These are phyloP conservation scores for Drosophila obscura DNA, from an alignment of 1,140 invertebrate genomes.

Conservation along the genomic window DNA sequence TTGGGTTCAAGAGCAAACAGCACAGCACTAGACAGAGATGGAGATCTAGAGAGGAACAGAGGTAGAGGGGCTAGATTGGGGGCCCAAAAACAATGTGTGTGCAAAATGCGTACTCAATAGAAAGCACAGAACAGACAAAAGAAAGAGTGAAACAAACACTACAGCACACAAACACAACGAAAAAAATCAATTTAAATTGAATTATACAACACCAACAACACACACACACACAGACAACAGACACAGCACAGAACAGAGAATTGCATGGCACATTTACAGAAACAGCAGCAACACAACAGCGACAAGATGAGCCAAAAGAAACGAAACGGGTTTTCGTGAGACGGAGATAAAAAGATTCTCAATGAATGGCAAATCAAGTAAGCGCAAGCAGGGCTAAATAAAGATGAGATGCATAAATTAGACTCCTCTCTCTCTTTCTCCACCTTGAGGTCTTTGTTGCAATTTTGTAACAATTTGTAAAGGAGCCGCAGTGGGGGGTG, in stretches of 20 bases:
- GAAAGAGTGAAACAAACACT: conserved; percentile 40
- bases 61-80: background rate
- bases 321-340: conserved; percentile 57
- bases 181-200: conserved; percentile 78
- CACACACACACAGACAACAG: conserved; percentile 12
- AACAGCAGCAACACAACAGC: conserved; percentile 35
- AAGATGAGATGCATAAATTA: conserved; percentile 78
- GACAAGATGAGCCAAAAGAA: conserved; percentile 38
- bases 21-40: conserved; percentile 8
- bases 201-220: conserved; percentile 65
- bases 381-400: conserved; percentile 61
- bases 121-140: conserved; percentile 28
- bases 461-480: conserved; percentile 73
- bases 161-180: conserved; percentile 22
- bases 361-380: conserved; percentile 60
- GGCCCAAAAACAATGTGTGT: conserved; percentile 1
- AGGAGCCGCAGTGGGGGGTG: background rate
- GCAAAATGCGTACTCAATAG: conserved; percentile 16
- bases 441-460: conserved; percentile 18
- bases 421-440: conserved; percentile 6
- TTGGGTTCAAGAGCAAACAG: conserved; percentile 41
- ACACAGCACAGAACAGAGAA: conserved; percentile 29
- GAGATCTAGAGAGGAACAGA: no score
- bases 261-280: conserved; percentile 35
- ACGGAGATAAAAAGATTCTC: conserved; percentile 57